phyloP scores from a whole-genome alignment of 2,888 invertebrate species.

The Baronia brevicornis region DNA sequence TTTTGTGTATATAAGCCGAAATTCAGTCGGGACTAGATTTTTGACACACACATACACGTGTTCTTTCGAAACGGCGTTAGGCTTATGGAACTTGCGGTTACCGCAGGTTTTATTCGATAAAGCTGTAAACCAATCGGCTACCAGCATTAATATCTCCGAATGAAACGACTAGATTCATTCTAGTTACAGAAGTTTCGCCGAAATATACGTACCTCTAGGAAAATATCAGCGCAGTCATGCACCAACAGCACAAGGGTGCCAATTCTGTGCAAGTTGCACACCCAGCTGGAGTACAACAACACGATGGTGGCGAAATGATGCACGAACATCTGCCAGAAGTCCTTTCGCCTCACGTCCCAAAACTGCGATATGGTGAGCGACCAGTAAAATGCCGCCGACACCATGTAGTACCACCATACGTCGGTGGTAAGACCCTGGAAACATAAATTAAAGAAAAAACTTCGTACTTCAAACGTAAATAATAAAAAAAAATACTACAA shows the following conservation, averaged over 20 bases:
- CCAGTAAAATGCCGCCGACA: slow-evolving; percentile 96
- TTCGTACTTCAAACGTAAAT: too few relatives aligned
- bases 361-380: slow-evolving; percentile 94
- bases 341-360: slow-evolving; percentile 93
- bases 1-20: too few relatives aligned
- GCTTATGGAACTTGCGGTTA: too few relatives aligned
- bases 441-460: neutral
- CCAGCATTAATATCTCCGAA: too few relatives aligned
- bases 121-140: too few relatives aligned
- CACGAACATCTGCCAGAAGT: slow-evolving; percentile 99
- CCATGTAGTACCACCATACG: slow-evolving; percentile 98
- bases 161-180: too few relatives aligned
- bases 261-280: slow-evolving; percentile 92
- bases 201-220: slow-evolving; percentile 80
- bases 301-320: slow-evolving; percentile 96
- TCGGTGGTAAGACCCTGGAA: slow-evolving; percentile 85
- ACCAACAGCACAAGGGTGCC: slow-evolving; percentile 92
- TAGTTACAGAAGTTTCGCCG: neutral
- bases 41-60: too few relatives aligned
- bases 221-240: slow-evolving; percentile 93
- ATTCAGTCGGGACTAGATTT: too few relatives aligned
- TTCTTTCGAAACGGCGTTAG: too few relatives aligned
- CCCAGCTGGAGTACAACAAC: slow-evolving; percentile 95
- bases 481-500: too few relatives aligned
- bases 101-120: too few relatives aligned